These are phyloP conservation scores for Allolobophora icterica DNA, from an alignment of 2,888 invertebrate species.

Conservation along the genomic window DNA sequence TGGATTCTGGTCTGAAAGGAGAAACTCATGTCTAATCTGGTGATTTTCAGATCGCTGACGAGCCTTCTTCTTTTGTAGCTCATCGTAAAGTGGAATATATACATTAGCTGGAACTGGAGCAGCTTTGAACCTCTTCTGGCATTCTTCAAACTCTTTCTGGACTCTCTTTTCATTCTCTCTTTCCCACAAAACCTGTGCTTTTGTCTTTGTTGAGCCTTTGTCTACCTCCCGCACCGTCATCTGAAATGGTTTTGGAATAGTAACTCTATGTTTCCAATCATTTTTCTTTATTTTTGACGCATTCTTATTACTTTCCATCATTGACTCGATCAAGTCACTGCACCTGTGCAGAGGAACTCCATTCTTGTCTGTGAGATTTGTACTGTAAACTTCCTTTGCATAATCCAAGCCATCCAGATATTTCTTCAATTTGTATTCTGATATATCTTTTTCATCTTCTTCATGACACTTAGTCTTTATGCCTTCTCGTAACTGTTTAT, in stretches of 20 bases:
- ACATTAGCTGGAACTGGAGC: constrained; percentile 64
- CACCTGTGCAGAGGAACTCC: constrained; percentile 9
- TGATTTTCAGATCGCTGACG: constrained; percentile 54
- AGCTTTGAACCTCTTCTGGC: constrained; percentile 63
- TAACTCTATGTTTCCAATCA: constrained; percentile 61
- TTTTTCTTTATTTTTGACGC: background rate
- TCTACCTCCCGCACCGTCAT: constrained; percentile 61
- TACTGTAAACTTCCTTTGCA: constrained; percentile 19
- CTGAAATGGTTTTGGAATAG: constrained; percentile 63
- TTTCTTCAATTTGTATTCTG: constrained; percentile 2
- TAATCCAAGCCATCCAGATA: constrained; percentile 21
- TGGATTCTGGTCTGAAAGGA: constrained; percentile 62
- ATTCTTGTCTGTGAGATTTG: background rate
- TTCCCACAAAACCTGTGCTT: constrained; percentile 56
- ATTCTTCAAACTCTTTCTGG: constrained; percentile 57
- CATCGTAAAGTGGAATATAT: constrained; percentile 64
- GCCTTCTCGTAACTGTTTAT: background rate
- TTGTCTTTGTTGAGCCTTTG: constrained; percentile 56
- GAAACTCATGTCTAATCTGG: constrained; percentile 57
- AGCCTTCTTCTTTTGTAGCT: constrained; percentile 61
- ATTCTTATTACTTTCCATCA: background rate
- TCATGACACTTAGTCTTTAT: background rate
- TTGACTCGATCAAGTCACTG: background rate
- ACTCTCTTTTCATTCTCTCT: constrained; percentile 49
- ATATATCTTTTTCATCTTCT: background rate